phyloP scores from a whole-genome alignment of 2,888 invertebrate species.

The Drosophila anomalata region DNA sequence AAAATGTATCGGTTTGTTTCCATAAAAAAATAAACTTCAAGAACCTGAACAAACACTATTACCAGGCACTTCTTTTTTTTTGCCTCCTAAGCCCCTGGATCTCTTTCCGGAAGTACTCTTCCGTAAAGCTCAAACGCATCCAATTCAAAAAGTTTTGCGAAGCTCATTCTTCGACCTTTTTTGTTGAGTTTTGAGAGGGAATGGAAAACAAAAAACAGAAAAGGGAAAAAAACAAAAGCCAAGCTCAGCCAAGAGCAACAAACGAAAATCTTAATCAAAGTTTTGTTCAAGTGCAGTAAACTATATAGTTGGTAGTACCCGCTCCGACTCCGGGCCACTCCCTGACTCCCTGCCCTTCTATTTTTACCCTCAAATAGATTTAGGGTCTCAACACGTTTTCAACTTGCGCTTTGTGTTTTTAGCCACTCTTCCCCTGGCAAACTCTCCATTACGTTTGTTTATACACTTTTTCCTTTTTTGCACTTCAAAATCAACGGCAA shows the following conservation, averaged over 20 bases:
- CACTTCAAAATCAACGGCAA: conserved; percentile 72
- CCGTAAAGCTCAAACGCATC: conserved; percentile 55
- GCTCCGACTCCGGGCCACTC: not conserved
- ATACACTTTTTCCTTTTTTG: conserved; percentile 72
- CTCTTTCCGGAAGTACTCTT: conserved; percentile 14
- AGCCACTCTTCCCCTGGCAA: conserved; percentile 8
- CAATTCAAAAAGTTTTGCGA: conserved; percentile 65
- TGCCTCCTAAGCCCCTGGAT: not conserved
- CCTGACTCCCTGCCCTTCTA: not conserved
- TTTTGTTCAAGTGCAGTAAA: conserved; percentile 77
- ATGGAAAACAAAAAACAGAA: conserved; percentile 12
- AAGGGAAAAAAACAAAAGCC: conserved; percentile 31
- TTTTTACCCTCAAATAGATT: conserved; percentile 38
- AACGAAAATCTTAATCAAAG: conserved; percentile 78
- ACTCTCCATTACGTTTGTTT: conserved; percentile 75
- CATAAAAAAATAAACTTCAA: conserved; percentile 4
- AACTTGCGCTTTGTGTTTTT: conserved; percentile 12
- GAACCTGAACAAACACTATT: conserved; percentile 23
- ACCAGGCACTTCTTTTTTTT: not conserved
- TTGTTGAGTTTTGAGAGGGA: conserved; percentile 26
- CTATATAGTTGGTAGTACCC: conserved; percentile 68
- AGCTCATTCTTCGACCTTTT: conserved; percentile 8
- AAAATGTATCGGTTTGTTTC: too few relatives aligned
- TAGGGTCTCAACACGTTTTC: conserved; percentile 52
- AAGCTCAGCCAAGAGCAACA: conserved; percentile 51